Evolutionary conservation across 2,888 invertebrate genomes (phyloP), one percentile per base, ranked within the genome.

Genomic region (Eurytoma californica): DNA sequence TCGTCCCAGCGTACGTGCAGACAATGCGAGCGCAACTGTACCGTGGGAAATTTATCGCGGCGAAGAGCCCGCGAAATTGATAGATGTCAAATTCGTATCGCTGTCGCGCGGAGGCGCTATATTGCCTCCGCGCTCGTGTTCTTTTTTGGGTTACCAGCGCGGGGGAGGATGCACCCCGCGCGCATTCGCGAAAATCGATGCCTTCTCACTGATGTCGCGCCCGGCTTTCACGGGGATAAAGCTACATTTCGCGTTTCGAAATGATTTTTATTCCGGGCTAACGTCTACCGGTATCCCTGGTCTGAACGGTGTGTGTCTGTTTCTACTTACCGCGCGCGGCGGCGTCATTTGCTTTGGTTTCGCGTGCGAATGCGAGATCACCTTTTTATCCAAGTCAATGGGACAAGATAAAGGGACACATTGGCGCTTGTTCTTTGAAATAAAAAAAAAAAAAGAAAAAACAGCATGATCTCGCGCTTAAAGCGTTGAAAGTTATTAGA

Each of bases 31-130:
- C 69, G 18, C 55, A 55, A 7, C 16, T 9, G 72, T 49, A 58
- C 49, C 12, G 18, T 4, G n/a, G 74, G 18, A 67, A 74, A 74
- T 49, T 74, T 74, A 74, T 74, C 51, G 58, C 18, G 18, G 24
- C 65, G 65, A n/a, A 39, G 20, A 60, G 14, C 28, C 5, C 30
- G 30, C 13, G 28, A 51, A 60, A 74, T 67, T 60, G 74, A 58
- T 39, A 49, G 67, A 67, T 51, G 58, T 66, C 60, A 28, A 60
- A 58, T 68, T 30, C 53, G 24, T 53, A n/a, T 68, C n/a, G 16
- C 55, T 24, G 20, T 68, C 16, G 12, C 66, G 51, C 24, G n/a
- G 47, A 30, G n/a, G 18, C 30, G 30, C 24, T 24, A 9, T 28
- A 20, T 20, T 9, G 49, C 20, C 16, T 7, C 24, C 3, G 60